Evolutionary conservation across 2,797 vertebrate species (phyloP).

Genomic region (Tiaroga cobitis): DNA sequence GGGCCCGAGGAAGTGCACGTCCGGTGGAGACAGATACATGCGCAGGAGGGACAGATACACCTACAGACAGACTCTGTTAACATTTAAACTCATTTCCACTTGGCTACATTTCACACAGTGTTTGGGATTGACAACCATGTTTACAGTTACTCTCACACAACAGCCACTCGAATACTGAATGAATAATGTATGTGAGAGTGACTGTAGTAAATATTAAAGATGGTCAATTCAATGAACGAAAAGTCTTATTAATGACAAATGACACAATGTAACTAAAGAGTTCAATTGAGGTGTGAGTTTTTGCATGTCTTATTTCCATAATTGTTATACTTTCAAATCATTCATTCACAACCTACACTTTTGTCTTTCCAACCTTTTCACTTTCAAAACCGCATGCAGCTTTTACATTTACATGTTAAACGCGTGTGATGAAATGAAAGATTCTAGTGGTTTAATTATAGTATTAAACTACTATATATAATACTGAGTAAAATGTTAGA

Average conservation of each 20-base stretch:
- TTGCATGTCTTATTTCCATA: neutral
- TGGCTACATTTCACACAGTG: neutral
- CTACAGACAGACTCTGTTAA: slow-evolving; percentile 70
- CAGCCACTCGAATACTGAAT: neutral
- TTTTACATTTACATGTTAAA: neutral
- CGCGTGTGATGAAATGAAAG: neutral
- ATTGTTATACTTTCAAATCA: neutral
- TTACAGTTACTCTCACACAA: neutral
- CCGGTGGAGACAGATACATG: slow-evolving; percentile 97
- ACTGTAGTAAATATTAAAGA: neutral
- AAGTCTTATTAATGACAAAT: neutral
- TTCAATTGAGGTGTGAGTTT: neutral
- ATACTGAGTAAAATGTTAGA: no score
- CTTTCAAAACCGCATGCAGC: no score
- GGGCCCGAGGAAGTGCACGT: slow-evolving; percentile 94
- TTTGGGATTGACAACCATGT: neutral
- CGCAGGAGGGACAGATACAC: slow-evolving; percentile 95
- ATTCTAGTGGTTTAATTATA: neutral
- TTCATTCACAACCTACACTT: neutral
- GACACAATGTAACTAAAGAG: neutral
- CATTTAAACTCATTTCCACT: neutral
- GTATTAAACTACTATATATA: neutral
- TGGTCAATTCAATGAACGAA: neutral
- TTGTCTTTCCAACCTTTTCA: no score
- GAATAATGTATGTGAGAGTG: neutral